These are phyloP conservation scores for Todiramphus saurophagus DNA, from an alignment of 2,113 vertebrate genomes.

Conservation along the genomic window DNA sequence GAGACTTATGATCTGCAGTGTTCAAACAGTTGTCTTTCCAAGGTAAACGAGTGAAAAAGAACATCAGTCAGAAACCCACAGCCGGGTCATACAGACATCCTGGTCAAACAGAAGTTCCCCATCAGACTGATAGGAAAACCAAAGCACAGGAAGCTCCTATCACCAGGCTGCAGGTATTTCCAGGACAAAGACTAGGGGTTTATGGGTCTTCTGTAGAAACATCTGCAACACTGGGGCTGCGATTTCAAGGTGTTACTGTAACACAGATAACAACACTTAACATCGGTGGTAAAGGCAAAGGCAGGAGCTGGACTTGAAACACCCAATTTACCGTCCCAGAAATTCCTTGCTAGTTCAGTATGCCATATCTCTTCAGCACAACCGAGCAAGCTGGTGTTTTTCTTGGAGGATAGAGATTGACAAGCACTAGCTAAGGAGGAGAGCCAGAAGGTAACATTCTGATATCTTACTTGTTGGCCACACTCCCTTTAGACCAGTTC, in stretches of 20 bases:
- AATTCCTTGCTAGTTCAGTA: not conserved
- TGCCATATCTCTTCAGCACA: not conserved
- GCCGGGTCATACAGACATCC: not conserved
- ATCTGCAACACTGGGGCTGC: not conserved
- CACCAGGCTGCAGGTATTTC: conserved; percentile 32
- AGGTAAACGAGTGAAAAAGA: not conserved
- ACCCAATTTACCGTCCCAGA: not conserved
- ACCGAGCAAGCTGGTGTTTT: not conserved
- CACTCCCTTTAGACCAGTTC: not conserved
- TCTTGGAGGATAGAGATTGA: not conserved
- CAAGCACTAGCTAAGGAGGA: not conserved
- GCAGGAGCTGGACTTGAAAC: not conserved
- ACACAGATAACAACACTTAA: not conserved
- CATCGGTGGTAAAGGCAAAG: not conserved
- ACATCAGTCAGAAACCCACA: not conserved
- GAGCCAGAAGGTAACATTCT: not conserved
- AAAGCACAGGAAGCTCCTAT: not conserved
- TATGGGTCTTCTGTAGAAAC: not conserved
- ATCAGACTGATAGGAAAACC: not conserved
- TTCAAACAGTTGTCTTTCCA: not conserved
- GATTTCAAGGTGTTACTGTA: not conserved
- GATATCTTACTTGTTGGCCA: not conserved
- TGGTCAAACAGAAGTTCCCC: not conserved
- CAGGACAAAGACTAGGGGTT: not conserved
- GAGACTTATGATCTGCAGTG: not conserved